Evolutionary conservation across 2,797 vertebrate genomes (phyloP).

Genomic region (Okamejei kenojei): DNA sequence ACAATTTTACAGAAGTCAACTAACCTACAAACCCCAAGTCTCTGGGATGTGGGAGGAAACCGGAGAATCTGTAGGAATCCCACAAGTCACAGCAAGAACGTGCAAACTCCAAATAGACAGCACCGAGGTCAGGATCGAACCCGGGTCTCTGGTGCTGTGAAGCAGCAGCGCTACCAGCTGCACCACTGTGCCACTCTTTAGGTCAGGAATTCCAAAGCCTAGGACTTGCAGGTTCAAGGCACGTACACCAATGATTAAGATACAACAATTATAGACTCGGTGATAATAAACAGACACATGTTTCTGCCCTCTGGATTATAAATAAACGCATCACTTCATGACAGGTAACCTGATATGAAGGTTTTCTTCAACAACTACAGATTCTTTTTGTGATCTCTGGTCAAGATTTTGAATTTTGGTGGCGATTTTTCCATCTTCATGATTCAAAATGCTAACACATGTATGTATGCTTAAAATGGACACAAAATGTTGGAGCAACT

Average conservation of each 20-base stretch:
- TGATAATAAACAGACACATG: not conserved
- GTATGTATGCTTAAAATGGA: not conserved
- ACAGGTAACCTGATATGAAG: not conserved
- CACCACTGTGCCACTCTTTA: not conserved
- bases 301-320: not conserved
- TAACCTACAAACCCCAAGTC: too few relatives aligned
- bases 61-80: too few relatives aligned
- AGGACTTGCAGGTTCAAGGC: not conserved
- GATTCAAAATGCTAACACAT: conserved; percentile 5
- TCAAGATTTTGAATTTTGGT: not conserved
- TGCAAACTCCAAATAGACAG: too few relatives aligned
- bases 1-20: too few relatives aligned
- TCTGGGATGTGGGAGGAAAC: too few relatives aligned
- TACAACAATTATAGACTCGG: not conserved
- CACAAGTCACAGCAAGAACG: too few relatives aligned
- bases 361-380: not conserved
- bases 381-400: not conserved
- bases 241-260: not conserved
- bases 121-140: too few relatives aligned
- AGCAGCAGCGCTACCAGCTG: too few relatives aligned
- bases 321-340: not conserved
- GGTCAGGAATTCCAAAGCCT: not conserved
- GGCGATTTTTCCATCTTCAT: not conserved
- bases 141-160: too few relatives aligned
- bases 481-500: too few relatives aligned